Conservation (phyloP, 2,888 invertebrate genomes). For the Hyppa rectilinea region DNA sequence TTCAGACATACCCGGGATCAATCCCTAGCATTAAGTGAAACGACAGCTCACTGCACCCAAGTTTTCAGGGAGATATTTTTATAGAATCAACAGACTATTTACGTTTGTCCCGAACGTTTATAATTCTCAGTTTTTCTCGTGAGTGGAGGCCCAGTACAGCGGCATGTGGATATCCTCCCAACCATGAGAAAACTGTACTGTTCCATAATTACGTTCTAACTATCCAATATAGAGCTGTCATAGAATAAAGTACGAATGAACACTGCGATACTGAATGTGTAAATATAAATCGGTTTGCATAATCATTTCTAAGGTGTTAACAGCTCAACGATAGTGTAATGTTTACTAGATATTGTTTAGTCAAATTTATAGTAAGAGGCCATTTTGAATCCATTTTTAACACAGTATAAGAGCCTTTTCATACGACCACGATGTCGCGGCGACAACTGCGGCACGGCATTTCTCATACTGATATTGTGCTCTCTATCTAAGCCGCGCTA, state of each 20-base stretch:
- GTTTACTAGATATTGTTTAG: constrained; percentile 80
- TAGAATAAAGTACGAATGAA: constrained; percentile 66
- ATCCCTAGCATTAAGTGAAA: no score
- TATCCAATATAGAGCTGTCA: constrained; percentile 67
- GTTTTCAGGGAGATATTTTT: no score
- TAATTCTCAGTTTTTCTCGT: neutral
- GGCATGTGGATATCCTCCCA: neutral
- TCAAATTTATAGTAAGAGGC: constrained; percentile 79
- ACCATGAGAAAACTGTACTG: neutral
- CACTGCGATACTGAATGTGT: constrained; percentile 77
- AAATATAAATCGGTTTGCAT: constrained; percentile 86
- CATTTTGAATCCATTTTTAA: constrained; percentile 68
- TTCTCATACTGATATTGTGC: constrained; percentile 1
- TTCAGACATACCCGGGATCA: no score
- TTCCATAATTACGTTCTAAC: neutral
- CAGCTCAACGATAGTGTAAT: constrained; percentile 88
- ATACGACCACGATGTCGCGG: constrained; percentile 18
- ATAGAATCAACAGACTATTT: neutral
- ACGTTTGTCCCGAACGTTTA: neutral
- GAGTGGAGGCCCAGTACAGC: neutral
- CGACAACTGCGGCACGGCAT: neutral
- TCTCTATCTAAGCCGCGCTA: neutral
- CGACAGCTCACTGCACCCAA: no score
- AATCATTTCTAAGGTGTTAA: constrained; percentile 84
- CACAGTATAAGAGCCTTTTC: constrained; percentile 54